Base-by-base conservation (phyloP, 2,113 vertebrate genomes). In the Pelusios castaneus region DNA sequence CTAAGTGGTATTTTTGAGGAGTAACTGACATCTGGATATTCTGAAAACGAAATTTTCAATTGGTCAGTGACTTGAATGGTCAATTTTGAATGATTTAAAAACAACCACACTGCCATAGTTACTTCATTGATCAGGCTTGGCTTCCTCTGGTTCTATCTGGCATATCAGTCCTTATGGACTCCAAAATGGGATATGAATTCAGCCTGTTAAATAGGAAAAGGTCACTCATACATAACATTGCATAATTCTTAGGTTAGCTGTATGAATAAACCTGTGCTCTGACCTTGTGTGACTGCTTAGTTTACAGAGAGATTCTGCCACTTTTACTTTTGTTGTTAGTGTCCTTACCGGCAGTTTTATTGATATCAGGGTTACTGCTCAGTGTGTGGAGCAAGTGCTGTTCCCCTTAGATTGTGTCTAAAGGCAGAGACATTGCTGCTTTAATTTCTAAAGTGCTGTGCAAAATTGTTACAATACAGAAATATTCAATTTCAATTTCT, bases 141-240 rank as follows among this genome's bases (percentile, higher is more conserved):
- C 38, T 75, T 75, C 2, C 70, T 38, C 21, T 75, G 24, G 10
- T 43, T 12, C 41, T 22, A 43, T 27, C 24, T 25, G n/a, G 70
- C 41, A 75, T 21, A 22, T 75, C 5, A 25, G 22, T 22, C 22
- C 11, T 41, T 75, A 75, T 24, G 70, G 70, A 43, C n/a, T 75
- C 24, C 21, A 10, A 27, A 27, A 25, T 24, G 70, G 58, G 6
- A 73, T 80, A 1, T 73, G 81, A 24, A 1, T 73, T 78, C 84
- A 90, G 38, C 25, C 82, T 25, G 0, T 29, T 87, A 2, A 91
- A 0, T 85, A 55, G 79, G n/a, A 2, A 76, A 63, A 0, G 22
- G 81, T 10, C 73, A 83, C 34, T 14, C n/a, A 2, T 0, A 1
- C 55, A 16, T 51, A 34, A 43, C 60, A 1, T 13, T 3, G 0